phyloP scores from a whole-genome alignment of 2,888 invertebrate genomes.

The Nemotelus nigrinus region DNA sequence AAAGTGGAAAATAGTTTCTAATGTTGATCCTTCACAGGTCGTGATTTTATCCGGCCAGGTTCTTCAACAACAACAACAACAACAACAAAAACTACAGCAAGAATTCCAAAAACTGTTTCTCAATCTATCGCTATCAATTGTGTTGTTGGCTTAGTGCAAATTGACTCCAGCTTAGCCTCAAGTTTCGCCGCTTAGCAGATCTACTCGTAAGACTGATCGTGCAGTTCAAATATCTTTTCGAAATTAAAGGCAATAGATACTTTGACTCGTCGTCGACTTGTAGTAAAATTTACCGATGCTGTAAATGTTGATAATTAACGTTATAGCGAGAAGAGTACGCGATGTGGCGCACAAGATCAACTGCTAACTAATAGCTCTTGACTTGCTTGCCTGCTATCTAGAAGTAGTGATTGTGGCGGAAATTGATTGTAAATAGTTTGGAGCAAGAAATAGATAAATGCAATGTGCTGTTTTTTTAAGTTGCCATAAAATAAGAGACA shows the following conservation, averaged over 20 bases:
- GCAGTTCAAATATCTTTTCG: background rate
- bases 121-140: background rate
- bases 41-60: constrained; percentile 26
- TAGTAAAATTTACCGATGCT: constrained; percentile 20
- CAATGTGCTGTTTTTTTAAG: too few relatives aligned
- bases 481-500: too few relatives aligned
- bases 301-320: constrained; percentile 23
- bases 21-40: constrained; percentile 29
- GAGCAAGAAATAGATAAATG: background rate
- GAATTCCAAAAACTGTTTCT: constrained; percentile 1
- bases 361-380: constrained; percentile 27
- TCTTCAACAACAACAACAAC: background rate
- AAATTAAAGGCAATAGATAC: constrained; percentile 11
- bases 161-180: background rate
- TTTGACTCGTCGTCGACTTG: background rate
- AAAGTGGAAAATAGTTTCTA: constrained; percentile 13
- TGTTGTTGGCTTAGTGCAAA: background rate
- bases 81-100: background rate
- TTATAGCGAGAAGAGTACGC: constrained; percentile 8
- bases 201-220: background rate
- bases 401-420: constrained; percentile 13
- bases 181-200: background rate
- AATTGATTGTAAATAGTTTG: background rate
- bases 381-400: background rate
- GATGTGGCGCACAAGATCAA: constrained; percentile 21